Base-by-base conservation (phyloP, 2,888 invertebrate species). In the Sialis fuliginosa region DNA sequence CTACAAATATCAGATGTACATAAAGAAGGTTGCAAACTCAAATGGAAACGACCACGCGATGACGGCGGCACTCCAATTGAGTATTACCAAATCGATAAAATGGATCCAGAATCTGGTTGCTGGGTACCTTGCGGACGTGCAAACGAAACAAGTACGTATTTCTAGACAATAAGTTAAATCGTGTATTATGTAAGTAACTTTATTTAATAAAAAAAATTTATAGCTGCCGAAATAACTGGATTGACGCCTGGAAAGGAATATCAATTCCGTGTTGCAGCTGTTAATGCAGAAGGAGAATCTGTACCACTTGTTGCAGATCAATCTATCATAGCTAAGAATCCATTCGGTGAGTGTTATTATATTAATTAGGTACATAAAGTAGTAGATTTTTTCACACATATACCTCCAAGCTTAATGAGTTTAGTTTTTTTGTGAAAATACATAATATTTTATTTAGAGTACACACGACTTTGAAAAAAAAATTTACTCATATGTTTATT, bases 271-370 rank as follows among this genome's bases (percentile, higher is more conserved):
- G 95, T 97, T 5, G 77, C 86, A 5, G 97, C 97, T 43, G 89
- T 96, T 9, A 97, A 97, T 66, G 75, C 88, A 1, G 93, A 96
- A 66, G 97, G 97, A 22, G 92, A 92, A 66, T 92, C 95, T 0
- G 87, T 87, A 57, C 93, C 95, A n/a, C 71, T 97, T 39, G 81
- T 80, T 48, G 82, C 89, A 0, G 84, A 86, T 48, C 76, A 85
- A 58, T 76, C 86, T 41, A 89, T 93, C 52, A 68, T 93, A 54
- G 96, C 96, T 48, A 96, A 96, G 70, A 96, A 97, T 85, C 95
- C 96, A 52, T 97, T 85, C 67, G 92, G 78, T 77, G 22, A 22
- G 22, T 22, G 4, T 22, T 22, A 22, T 22, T 22, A 22, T 22
- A n/a, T 22, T 22, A 22, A n/a, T n/a, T n/a, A 22, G 22, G 2